Base-by-base conservation (phyloP, 2,888 invertebrate species). In the Noctuana brunneofusca region DNA sequence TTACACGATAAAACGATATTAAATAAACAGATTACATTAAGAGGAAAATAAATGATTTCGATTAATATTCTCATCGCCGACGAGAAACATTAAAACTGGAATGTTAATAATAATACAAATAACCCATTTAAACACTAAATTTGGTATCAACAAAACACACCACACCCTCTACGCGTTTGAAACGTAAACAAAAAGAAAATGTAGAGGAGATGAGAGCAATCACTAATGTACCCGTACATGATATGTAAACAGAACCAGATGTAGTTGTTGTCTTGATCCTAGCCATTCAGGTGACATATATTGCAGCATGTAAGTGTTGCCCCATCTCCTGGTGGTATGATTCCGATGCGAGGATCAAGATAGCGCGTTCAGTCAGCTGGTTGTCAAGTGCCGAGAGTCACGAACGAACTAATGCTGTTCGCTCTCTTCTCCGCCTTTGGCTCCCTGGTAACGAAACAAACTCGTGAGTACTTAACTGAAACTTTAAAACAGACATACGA, bases 381-480 rank as follows among this genome's bases (percentile, higher is more conserved):
- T 92, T 94, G 93, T 94, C 93, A 93, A 93, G 94, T 93, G 92
- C 94, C 93, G 88, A 93, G 95, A 87, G 94, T 93, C 92, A 95
- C 93, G 92, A 93, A 95, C 89, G 95, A 95, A 89, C 93, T 96
- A 95, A 95, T 95, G 94, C 93, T 95, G 95, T 95, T 95, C 95
- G 94, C 94, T 94, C 95, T 96, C 95, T 95, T 96, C 95, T 95
- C 95, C 95, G 90, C 91, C 84, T 95, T 95, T 95, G 94, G 95
- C 94, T 95, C 95, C 95, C 96, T 95, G 92, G 64, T 64, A 67
- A 73, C 32, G 24, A 69, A 70, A 66, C 50, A 43, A 38, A 24
- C 5, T 12, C 16, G 16, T 62, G 14, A 55, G 27, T n/a, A n/a
- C n/a, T n/a, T n/a, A 18, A 38, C 4, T 38, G 38, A 11, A 38